Base-by-base conservation (phyloP, 2,113 vertebrate genomes). In the Pluvialis apricaria region DNA sequence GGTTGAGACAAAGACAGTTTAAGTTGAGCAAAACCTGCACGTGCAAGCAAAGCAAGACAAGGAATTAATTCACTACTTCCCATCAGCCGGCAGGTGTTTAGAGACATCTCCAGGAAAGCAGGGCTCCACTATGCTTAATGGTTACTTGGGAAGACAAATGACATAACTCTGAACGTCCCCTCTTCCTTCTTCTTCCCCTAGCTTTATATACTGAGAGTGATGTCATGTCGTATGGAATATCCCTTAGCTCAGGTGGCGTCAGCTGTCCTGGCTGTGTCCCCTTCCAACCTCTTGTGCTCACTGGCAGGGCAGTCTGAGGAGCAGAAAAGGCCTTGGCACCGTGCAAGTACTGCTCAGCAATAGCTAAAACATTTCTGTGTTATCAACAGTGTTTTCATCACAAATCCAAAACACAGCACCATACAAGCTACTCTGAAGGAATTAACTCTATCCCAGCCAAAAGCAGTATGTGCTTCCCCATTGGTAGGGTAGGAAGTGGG, bases 131-230 rank as follows among this genome's bases (percentile, higher is more conserved):
- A 32, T 1, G 0, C 2, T 0, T 72, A 44, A 15, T 2, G 2
- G 19, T 2, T 36, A 51, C 36, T 34, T 70, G 36, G 10, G 44
- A 72, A 38, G 31, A 31, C 17, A 32, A 62, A 52, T 11, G 7
- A 4, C 8, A 1, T 34, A 5, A 5, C 25, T 83, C 9, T 1
- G 1, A 80, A 71, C 0, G 1, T 31, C 2, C 13, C 9, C 7
- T 36, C 31, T 64, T 70, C 31, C 17, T 36, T 9, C 31, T 70
- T n/a, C 25, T 83, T 70, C 6, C 11, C 8, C 1, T 8, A 28
- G 7, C 2, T 73, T 85, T 49, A 32, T 54, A n/a, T 40, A 58
- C 34, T 82, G 49, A 36, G 25, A 19, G 5, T 31, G 13, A 34
- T 1, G 11, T 22, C 26, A 6, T 36, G n/a, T 13, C 15, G 13